Base-by-base conservation (phyloP, 2,888 invertebrate species). In the Scelioninae gen. 2 region DNA sequence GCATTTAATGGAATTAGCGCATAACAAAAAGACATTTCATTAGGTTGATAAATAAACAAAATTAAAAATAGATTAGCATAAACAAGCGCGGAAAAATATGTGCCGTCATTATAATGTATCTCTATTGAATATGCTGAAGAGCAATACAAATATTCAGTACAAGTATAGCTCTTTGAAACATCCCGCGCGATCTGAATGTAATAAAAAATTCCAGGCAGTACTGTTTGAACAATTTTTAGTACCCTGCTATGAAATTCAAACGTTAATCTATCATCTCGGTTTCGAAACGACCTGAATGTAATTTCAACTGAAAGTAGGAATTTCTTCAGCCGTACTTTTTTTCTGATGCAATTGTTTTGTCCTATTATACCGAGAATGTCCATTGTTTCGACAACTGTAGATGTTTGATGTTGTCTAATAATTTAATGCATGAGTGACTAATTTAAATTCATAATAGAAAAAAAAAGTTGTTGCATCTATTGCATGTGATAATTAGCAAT, bases 271-370 rank as follows among this genome's bases (percentile, higher is more conserved):
- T 69, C 55, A 70, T 70, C 61, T 64, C 63, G 39, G 58, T 64
- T 58, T 48, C 35, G 22, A 64, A 64, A 58, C 58, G 71, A 70
- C 63, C 70, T 64, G 70, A 70, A 70, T 64, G 63, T 64, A 63
- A 52, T 43, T 70, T 57, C 37, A 70, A 61, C 58, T 53, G 58
- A 71, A 71, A 71, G 58, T 71, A 52, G 58, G 58, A 71, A 71
- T 71, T 71, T 71, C 71, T 64, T 16, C 64, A 31, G 45, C 58
- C 31, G 31, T 45, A 58, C 58, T 71, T 71, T 58, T 58, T 71
- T 71, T 71, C 64, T 71, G 52, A 7, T 11, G 61, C 28, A 16
- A 28, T 19, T 52, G 37, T 46, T 52, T 58, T 31, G n/a, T n/a
- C 11, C 33, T 37, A 55, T 63, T 48, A 19, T 25, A 4, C 6